Percentiles rank a stretch among this genome's conserved stretches.
These are phyloP conservation scores for Platycheirus rosarum DNA, from an alignment of 2,888 invertebrate species.

Conservation along the genomic window DNA sequence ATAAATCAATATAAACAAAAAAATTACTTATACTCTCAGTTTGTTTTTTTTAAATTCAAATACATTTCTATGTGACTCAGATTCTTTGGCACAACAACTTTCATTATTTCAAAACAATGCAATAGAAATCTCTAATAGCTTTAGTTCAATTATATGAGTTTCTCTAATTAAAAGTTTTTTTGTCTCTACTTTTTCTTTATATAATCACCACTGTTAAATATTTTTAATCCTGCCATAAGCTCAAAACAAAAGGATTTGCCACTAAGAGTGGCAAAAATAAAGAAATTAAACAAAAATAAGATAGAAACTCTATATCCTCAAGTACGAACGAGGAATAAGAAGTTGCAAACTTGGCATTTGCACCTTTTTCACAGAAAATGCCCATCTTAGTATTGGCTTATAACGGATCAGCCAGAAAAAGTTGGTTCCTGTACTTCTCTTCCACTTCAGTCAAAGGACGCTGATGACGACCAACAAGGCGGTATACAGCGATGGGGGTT, in stretches of 20 bases:
- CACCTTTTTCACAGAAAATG: constrained; percentile 38
- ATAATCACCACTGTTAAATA: constrained; percentile 56
- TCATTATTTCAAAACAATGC: no score
- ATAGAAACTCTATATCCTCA: constrained; percentile 31
- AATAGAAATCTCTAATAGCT: constrained; percentile 15
- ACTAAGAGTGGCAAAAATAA: constrained; percentile 26
- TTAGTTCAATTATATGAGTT: constrained; percentile 12
- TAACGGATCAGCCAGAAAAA: constrained; percentile 39
- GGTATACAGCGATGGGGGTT: background rate
- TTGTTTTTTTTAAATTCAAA: no score
- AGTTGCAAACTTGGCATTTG: constrained; percentile 57
- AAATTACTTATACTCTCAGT: no score
- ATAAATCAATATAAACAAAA: no score
- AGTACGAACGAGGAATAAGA: constrained; percentile 1
- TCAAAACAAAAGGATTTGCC: constrained; percentile 41
- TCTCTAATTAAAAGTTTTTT: constrained; percentile 52
- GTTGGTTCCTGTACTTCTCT: constrained; percentile 6
- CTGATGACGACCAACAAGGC: constrained; percentile 13
- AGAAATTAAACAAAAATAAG: constrained; percentile 3
- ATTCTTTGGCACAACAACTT: no score
- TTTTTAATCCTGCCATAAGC: constrained; percentile 24
- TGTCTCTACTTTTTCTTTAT: constrained; percentile 9
- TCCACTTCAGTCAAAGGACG: constrained; percentile 7
- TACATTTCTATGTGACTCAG: no score
- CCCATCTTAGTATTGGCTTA: constrained; percentile 46